Percentiles rank a stretch among this genome's conserved stretches.
phyloP scores from a whole-genome alignment of 2,888 invertebrate genomes.

The Orthosia gothica region DNA sequence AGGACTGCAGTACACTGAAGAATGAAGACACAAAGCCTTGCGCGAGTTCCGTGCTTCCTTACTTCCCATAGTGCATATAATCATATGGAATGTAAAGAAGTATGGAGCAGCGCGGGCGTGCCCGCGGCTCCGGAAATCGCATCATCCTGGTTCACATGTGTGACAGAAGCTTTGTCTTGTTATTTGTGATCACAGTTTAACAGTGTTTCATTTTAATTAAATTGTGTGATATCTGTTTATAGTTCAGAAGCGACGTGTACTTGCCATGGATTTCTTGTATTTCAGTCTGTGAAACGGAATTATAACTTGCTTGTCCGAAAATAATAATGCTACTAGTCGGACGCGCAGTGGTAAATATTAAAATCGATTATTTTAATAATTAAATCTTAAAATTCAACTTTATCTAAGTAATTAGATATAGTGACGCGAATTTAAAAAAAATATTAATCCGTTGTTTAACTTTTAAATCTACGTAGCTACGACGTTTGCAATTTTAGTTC shows the following conservation, averaged over 20 bases:
- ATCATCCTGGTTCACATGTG: slow-evolving; percentile 76
- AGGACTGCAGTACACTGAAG: slow-evolving; percentile 73
- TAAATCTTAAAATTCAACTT: slow-evolving; percentile 5
- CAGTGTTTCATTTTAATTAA: slow-evolving; percentile 70
- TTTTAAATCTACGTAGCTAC: slow-evolving; percentile 12
- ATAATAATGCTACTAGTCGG: slow-evolving; percentile 27
- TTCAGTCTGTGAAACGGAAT: slow-evolving; percentile 53
- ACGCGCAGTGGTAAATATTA: slow-evolving; percentile 54
- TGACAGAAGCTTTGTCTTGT: slow-evolving; percentile 73
- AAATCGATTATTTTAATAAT: slow-evolving; percentile 28
- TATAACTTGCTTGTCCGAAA: slow-evolving; percentile 32
- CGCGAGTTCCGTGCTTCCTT: slow-evolving; percentile 98
- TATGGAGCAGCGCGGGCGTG: slow-evolving; percentile 95
- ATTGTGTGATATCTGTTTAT: slow-evolving; percentile 66
- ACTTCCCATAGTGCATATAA: slow-evolving; percentile 97
- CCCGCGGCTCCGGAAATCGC: slow-evolving; percentile 78
- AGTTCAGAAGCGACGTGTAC: slow-evolving; percentile 53
- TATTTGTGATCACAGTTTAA: slow-evolving; percentile 72
- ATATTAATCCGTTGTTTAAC: background rate
- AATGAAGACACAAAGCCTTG: slow-evolving; percentile 88
- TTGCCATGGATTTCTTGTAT: slow-evolving; percentile 59
- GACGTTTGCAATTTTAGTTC: slow-evolving; percentile 45
- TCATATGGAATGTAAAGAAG: slow-evolving; percentile 99
- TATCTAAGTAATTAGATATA: slow-evolving; percentile 1
- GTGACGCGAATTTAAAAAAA: background rate